A percentile compares a stretch with the other conserved stretches of the same genome.
These are phyloP conservation scores for Psephotus haematonotus DNA, from an alignment of 2,113 vertebrate genomes.

Conservation along the genomic window DNA sequence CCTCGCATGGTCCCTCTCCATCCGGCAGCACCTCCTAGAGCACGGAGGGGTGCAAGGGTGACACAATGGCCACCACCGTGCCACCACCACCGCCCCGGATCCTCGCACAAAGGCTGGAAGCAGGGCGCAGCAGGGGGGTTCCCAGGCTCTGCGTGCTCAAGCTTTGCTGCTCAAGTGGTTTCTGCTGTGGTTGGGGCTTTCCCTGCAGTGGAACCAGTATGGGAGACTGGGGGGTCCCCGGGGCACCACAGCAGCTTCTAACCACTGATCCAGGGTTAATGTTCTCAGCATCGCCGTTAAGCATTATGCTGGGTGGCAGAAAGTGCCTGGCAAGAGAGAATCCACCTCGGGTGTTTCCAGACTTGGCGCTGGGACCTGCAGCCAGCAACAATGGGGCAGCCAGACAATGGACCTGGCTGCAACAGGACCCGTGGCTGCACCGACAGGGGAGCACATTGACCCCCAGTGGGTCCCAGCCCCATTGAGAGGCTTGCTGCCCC, in stretches of 20 bases:
- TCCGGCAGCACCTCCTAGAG: background rate
- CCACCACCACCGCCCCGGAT: background rate
- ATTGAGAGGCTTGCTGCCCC: background rate
- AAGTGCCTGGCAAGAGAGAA: background rate
- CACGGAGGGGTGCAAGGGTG: accelerated
- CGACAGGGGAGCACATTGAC: accelerated
- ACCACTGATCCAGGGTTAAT: background rate
- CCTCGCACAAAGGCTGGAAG: conserved; percentile 38
- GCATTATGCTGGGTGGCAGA: accelerated
- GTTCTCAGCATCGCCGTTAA: accelerated
- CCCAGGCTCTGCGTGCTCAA: background rate
- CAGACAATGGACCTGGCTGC: background rate
- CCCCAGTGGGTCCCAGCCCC: background rate
- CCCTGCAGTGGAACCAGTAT: background rate
- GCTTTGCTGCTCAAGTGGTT: background rate
- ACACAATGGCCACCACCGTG: background rate
- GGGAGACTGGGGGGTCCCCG: background rate
- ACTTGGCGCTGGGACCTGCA: background rate
- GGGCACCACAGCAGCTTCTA: background rate
- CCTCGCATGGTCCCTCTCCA: accelerated
- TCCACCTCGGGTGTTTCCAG: accelerated
- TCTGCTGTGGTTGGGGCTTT: background rate
- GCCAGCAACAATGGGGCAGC: accelerated
- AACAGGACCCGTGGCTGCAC: accelerated
- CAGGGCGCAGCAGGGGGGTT: background rate